Percentiles rank a stretch among this genome's conserved stretches.
Conservation (phyloP, 1,140 invertebrate species). For the Monochamus saltuarius region DNA sequence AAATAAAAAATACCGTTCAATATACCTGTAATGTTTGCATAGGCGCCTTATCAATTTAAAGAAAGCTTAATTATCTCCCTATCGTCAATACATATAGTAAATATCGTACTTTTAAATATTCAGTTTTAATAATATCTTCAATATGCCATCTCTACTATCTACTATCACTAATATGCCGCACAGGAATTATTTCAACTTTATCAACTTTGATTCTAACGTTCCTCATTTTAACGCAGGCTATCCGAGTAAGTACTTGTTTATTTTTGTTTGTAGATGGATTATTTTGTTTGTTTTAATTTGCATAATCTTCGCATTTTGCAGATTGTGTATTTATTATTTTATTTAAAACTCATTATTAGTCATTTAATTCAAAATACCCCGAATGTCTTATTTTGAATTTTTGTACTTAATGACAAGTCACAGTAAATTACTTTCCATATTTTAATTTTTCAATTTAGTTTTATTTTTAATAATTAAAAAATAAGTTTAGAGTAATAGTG, state of each 20-base stretch:
- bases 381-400: too few relatives aligned
- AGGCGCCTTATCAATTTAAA: constrained; percentile 41
- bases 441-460: too few relatives aligned
- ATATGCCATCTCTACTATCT: constrained; percentile 45
- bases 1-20: constrained; percentile 13
- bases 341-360: too few relatives aligned
- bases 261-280: constrained; percentile 8
- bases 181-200: constrained; percentile 36
- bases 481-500: too few relatives aligned
- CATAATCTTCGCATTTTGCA: too few relatives aligned
- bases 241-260: constrained; percentile 28
- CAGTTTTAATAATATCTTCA: constrained; percentile 44
- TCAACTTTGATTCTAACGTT: constrained; percentile 24
- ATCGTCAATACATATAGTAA: constrained; percentile 46
- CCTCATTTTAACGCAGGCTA: constrained; percentile 20
- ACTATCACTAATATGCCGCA: constrained; percentile 34
- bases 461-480: too few relatives aligned
- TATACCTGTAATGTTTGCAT: constrained; percentile 18
- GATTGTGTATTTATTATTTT: too few relatives aligned
- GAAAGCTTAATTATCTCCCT: constrained; percentile 40
- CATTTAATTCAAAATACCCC: too few relatives aligned
- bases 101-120: constrained; percentile 49
- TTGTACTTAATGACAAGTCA: too few relatives aligned
- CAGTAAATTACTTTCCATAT: too few relatives aligned
- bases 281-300: not conserved